Base-by-base conservation (phyloP, 1,140 invertebrate species). In the Calycopis cecrops region DNA sequence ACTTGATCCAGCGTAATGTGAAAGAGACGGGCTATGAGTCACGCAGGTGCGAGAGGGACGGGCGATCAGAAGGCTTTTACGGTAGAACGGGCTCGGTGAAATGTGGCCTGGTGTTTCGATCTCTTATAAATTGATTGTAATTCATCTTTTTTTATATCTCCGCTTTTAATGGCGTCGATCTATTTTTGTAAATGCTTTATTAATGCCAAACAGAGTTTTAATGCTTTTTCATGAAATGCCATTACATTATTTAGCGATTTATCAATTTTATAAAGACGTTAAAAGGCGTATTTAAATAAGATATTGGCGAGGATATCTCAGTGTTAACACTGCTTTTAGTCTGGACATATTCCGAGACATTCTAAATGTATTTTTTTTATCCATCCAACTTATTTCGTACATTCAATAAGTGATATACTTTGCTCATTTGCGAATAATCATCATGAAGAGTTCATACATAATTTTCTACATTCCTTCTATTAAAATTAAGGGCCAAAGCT, bases 111-210 rank as follows among this genome's bases (percentile, higher is more conserved):
- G 73, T 67, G 71, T 79, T 83, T 80, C 71, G 76, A 85, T 79
- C 80, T 79, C 77, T 73, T 83, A 83, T 84, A 85, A 85, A 85
- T 85, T 84, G 82, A 84, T 82, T 85, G 73, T 77, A 67, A 80
- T 76, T 78, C 80, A 79, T 78, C 69, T 82, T 81, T 73, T 73
- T 69, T 71, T 28, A 28, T 28, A 28, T 42, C 16, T 18, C 17
- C 6, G 40, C 16, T 67, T 57, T 55, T 62, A 35, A 35, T 33
- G 48, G 28, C 16, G 18, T 52, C n/a, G 21, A 11, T 28, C 35
- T 38, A 28, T 52, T 52, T 42, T 18, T 17, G 38, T 42, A 17
- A 18, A 49, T 49, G 48, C 40, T 40, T 40, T 40, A 17, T 44
- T 18, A 52, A 49, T 28, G 28, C n/a, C 14, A 40, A 33, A 38